A percentile compares a stretch with the other conserved stretches of the same genome.
Evolutionary conservation across 2,113 vertebrate species (phyloP).

Genomic region (Camelus bactrianus): DNA sequence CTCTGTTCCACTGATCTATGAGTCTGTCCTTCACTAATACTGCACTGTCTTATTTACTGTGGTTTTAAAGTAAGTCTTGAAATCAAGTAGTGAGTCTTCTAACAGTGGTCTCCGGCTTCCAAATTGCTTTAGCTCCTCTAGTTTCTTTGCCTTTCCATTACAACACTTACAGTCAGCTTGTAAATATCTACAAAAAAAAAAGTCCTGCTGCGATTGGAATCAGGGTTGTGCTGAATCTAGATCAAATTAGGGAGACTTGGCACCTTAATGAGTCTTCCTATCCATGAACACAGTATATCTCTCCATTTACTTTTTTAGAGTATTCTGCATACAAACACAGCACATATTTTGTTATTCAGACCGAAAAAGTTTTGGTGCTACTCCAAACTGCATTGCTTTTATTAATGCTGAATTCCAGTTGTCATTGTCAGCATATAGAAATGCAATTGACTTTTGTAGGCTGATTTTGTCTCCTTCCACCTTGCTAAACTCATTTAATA

Average conservation of each 20-base stretch:
- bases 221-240: not conserved
- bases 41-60: accelerated
- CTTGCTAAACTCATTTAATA: not conserved
- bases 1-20: not conserved
- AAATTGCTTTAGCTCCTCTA: not conserved
- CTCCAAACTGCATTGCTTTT: not conserved
- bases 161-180: not conserved
- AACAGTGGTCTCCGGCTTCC: not conserved
- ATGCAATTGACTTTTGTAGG: not conserved
- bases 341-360: not conserved
- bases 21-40: not conserved
- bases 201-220: not conserved
- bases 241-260: not conserved
- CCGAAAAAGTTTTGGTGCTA: not conserved
- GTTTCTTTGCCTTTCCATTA: not conserved
- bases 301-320: not conserved
- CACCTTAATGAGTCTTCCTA: not conserved
- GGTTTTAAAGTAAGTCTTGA: not conserved
- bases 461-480: not conserved
- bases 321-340: not conserved
- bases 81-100: not conserved
- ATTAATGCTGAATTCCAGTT: not conserved
- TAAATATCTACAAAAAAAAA: not conserved
- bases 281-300: not conserved
- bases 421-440: not conserved